phyloP scores from a whole-genome alignment of 2,797 vertebrate species.

The Octomys mimax region DNA sequence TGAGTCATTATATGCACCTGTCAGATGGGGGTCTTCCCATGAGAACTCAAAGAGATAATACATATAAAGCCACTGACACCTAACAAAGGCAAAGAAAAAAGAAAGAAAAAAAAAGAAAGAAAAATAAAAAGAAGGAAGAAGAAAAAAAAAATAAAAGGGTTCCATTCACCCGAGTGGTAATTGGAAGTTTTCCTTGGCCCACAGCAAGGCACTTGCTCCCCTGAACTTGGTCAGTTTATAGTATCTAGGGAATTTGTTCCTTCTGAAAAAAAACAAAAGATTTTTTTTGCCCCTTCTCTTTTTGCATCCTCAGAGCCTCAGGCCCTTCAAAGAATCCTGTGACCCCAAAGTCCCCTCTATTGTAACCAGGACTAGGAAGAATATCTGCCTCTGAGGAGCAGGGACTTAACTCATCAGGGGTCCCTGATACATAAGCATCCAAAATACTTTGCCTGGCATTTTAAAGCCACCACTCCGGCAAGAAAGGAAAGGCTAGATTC shows the following conservation, averaged over 20 bases:
- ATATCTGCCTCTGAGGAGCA: constrained; percentile 1
- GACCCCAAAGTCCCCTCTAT: constrained; percentile 10
- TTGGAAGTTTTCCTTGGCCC: neutral
- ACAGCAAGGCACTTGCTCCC: neutral
- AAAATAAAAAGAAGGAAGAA: neutral
- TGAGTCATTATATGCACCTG: neutral
- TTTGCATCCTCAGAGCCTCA: neutral
- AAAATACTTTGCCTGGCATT: neutral
- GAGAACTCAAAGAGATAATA: neutral
- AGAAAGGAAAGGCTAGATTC: neutral
- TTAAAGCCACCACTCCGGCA: neutral
- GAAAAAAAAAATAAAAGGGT: neutral
- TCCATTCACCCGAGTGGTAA: neutral
- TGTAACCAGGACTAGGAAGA: constrained; percentile 19
- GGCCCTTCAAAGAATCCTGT: neutral
- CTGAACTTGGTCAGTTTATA: neutral
- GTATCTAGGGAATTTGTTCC: constrained; percentile 40
- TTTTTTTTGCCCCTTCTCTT: constrained; percentile 36
- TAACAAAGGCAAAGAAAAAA: neutral
- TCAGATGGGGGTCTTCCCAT: neutral
- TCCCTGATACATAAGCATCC: neutral
- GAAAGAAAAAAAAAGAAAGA: neutral
- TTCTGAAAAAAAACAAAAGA: constrained; percentile 44
- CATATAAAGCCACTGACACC: neutral
- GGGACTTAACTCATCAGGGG: constrained; percentile 7